Percentiles rank a stretch among this genome's conserved stretches.
phyloP scores from a whole-genome alignment of 2,797 vertebrate species.

The Holocentrus rufus region DNA sequence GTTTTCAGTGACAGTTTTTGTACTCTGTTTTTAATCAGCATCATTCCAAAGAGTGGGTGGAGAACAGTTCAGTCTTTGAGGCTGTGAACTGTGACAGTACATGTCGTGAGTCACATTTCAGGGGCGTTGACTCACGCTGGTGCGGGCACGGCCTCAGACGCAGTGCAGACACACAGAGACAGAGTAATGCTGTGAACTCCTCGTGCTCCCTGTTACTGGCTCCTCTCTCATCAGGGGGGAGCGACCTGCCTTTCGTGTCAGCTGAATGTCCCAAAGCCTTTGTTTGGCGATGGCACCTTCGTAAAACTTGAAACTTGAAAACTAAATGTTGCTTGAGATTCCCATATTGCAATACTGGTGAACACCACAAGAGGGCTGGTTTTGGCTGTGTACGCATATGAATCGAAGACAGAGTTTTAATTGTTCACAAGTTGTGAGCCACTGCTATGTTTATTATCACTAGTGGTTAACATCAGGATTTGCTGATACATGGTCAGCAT shows the following conservation, averaged over 20 bases:
- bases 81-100: conserved; percentile 40
- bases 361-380: conserved; percentile 58
- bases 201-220: conserved; percentile 26
- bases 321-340: conserved; percentile 56
- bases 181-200: conserved; percentile 47
- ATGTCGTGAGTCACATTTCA: conserved; percentile 61
- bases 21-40: conserved; percentile 75
- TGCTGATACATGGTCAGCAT: conserved; percentile 3
- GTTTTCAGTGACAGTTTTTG: conserved; percentile 52
- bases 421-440: background rate
- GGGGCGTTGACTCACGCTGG: conserved; percentile 53
- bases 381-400: conserved; percentile 17
- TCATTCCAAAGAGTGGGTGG: conserved; percentile 83
- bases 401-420: conserved; percentile 4
- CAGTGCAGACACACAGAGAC: conserved; percentile 2
- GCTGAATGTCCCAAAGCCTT: conserved; percentile 58
- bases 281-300: conserved; percentile 57
- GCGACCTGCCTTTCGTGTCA: conserved; percentile 3
- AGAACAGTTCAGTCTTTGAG: conserved; percentile 38
- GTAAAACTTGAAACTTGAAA: conserved; percentile 79
- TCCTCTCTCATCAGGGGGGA: background rate
- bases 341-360: conserved; percentile 68
- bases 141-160: conserved; percentile 47
- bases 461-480: conserved; percentile 33
- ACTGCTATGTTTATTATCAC: conserved; percentile 28